Percentiles rank a stretch among this genome's conserved stretches.
Conservation (phyloP, 2,888 invertebrate genomes). For the Pollenia amentaria region DNA sequence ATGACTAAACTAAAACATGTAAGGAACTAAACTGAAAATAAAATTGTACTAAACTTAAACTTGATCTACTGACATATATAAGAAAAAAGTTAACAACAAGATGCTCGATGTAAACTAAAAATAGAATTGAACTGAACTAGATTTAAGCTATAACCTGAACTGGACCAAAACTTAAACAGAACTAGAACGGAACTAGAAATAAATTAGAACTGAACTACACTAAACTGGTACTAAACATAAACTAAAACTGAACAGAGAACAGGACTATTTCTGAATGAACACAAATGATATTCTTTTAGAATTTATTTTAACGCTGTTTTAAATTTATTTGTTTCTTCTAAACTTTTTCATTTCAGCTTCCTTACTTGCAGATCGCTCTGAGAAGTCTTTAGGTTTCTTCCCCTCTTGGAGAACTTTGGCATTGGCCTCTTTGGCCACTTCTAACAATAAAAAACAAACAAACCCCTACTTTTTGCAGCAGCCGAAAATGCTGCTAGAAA, state of each 20-base stretch:
- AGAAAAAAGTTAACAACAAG: slow-evolving; percentile 21
- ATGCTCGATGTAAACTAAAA: not conserved
- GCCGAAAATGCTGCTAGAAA: slow-evolving; percentile 80
- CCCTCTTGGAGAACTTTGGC: slow-evolving; percentile 83
- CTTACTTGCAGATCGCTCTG: slow-evolving; percentile 76
- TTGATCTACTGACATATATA: too few relatives aligned
- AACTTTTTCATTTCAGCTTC: slow-evolving; percentile 50
- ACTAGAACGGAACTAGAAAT: too few relatives aligned
- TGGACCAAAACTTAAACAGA: too few relatives aligned
- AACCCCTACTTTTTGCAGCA: slow-evolving; percentile 78
- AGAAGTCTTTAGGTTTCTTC: slow-evolving; percentile 81
- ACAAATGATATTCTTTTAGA: not conserved
- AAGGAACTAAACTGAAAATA: too few relatives aligned
- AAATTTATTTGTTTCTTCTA: not conserved
- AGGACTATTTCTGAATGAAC: too few relatives aligned
- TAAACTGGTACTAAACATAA: too few relatives aligned
- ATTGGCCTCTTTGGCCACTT: slow-evolving; percentile 80
- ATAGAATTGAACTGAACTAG: not conserved
- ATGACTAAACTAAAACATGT: too few relatives aligned
- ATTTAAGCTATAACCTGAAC: too few relatives aligned
- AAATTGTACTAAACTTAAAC: too few relatives aligned
- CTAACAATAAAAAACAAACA: slow-evolving; percentile 66
- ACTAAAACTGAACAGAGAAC: too few relatives aligned
- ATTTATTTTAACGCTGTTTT: not conserved
- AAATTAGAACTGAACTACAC: too few relatives aligned